These are phyloP conservation scores for Drosophila nigritarsus DNA, from an alignment of 2,888 invertebrate species.

Conservation along the genomic window DNA sequence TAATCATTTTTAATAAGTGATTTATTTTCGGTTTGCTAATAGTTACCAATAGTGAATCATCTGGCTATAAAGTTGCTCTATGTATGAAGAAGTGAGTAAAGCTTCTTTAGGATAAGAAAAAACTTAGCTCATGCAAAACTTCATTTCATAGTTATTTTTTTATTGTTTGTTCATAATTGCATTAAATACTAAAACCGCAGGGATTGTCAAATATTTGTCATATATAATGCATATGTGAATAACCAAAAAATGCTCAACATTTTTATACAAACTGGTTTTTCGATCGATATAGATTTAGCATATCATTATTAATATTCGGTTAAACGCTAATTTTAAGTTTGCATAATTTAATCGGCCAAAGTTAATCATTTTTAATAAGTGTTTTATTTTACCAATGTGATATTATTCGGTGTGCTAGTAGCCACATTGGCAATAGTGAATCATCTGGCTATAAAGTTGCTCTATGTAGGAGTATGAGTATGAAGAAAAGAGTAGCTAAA, in stretches of 20 bases:
- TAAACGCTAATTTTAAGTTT: background rate
- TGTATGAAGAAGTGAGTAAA: background rate
- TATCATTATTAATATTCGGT: background rate
- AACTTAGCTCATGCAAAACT: background rate
- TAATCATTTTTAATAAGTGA: background rate
- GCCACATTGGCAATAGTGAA: background rate
- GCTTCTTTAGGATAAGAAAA: background rate
- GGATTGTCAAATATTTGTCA: background rate
- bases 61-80: background rate
- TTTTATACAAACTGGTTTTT: conserved; percentile 5
- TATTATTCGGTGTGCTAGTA: too few relatives aligned
- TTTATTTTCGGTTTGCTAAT: background rate
- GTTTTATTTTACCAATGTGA: background rate
- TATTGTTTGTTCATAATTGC: background rate
- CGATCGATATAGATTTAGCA: background rate
- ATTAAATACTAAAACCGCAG: background rate
- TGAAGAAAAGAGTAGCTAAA: too few relatives aligned
- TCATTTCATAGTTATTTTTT: background rate
- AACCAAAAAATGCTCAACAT: background rate
- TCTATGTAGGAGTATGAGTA: too few relatives aligned
- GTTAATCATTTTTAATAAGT: background rate
- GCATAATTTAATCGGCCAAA: background rate
- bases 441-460: background rate
- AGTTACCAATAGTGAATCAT: background rate
- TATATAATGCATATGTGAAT: background rate